Conservation (phyloP, 2,888 invertebrate genomes). For the Adineta ricciae region DNA sequence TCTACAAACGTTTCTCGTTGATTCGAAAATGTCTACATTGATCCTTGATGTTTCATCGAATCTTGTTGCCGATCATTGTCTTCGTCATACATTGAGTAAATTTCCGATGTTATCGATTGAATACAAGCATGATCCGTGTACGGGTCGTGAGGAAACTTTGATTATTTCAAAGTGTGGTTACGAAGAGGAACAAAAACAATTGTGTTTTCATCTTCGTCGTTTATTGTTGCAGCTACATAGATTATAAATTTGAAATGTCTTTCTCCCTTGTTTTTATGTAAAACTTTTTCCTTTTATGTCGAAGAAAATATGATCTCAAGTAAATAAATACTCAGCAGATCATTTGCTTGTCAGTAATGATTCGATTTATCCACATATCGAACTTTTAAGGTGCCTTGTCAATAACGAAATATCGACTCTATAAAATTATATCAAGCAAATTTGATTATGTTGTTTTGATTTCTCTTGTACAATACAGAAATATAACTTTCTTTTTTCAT, state of each 20-base stretch:
- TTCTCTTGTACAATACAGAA: neutral
- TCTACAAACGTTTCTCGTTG: neutral
- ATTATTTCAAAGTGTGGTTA: neutral
- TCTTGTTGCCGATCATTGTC: neutral
- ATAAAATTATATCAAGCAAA: neutral
- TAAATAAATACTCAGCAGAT: too few relatives aligned
- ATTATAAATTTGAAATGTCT: neutral
- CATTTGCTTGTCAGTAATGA: too few relatives aligned
- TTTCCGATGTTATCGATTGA: neutral
- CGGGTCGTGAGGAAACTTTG: neutral
- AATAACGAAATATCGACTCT: neutral
- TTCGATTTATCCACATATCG: too few relatives aligned
- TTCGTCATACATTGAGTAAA: neutral
- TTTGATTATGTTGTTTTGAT: neutral
- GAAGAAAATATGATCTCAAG: neutral
- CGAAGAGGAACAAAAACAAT: neutral
- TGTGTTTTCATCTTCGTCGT: constrained; percentile 7
- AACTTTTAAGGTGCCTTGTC: neutral
- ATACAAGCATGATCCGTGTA: neutral
- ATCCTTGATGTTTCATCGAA: neutral
- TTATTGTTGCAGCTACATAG: neutral
- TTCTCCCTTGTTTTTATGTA: neutral
- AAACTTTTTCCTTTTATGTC: neutral
- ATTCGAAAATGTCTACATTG: neutral
- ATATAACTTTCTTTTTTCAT: neutral